Base-by-base conservation (phyloP, 2,888 invertebrate species). In the Mesochorus sp. region DNA sequence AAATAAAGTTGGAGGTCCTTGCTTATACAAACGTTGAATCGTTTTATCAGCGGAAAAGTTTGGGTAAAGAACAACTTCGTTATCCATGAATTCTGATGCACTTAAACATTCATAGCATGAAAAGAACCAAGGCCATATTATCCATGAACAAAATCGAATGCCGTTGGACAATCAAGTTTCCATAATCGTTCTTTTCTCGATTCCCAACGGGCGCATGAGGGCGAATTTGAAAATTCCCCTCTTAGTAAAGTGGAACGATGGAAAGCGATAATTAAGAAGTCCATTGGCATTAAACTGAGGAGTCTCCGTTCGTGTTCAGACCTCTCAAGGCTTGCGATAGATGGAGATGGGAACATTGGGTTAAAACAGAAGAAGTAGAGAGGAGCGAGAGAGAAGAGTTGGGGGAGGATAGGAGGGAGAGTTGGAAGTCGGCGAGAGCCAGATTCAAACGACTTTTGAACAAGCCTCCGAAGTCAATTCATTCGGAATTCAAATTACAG, bases 401-500 rank as follows among this genome's bases (percentile, higher is more conserved):
- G 14, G 31, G 24, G 12, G 17, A 17, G 14, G 24, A 14, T 31
- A 17, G 14, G 14, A 44, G 53, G 24, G 44, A 51, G 51, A 42
- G 55, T 34, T 8, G 62, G 59, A 31, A 73, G 68, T 78, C 51
- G 21, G 72, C 21, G 34, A 34, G 44, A 51, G 66, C 76, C 85
- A 82, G 83, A 84, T 82, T 82, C 81, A 80, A 82, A 82, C 83
- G 85, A 86, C 83, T 81, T 83, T 81, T 72, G 79, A 83, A 83
- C 81, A 82, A 81, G 82, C 75, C 83, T 83, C 21, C 82, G 82
- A 86, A 85, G 86, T 87, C 86, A 84, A 88, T 88, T 88, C 86
- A 86, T 84, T 84, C 85, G 88, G 88, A 87, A 88, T 88, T 88
- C 86, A 88, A 88, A 88, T 88, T 88, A 88, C 85, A 82, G 80